These are phyloP conservation scores for Melolontha melolontha DNA, from an alignment of 2,888 invertebrate genomes.

Conservation along the genomic window DNA sequence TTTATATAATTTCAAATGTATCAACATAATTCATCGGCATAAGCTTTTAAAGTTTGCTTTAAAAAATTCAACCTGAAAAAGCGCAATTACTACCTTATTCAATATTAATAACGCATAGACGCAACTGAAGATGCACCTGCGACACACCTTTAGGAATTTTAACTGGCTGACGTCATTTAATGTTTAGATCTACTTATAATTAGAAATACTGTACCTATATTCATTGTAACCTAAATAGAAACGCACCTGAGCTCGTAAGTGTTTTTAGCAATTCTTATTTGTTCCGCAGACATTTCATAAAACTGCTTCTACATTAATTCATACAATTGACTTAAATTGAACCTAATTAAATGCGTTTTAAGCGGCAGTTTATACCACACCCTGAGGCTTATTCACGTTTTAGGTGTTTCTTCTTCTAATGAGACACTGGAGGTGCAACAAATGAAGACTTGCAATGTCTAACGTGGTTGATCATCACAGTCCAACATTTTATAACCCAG, in stretches of 20 bases:
- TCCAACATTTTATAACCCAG: constrained; percentile 46
- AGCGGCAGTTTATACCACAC: constrained; percentile 14
- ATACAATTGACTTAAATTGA: not conserved
- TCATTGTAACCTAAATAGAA: not conserved
- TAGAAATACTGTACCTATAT: constrained; percentile 37
- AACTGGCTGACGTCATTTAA: constrained; percentile 40
- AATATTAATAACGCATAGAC: not conserved
- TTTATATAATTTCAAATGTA: not conserved
- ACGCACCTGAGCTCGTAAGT: constrained; percentile 39
- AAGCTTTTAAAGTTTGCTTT: not conserved
- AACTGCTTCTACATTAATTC: not conserved
- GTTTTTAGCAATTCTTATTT: not conserved
- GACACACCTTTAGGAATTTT: constrained; percentile 34
- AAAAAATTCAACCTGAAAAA: not conserved
- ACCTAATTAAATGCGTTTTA: constrained; percentile 23
- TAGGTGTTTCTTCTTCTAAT: constrained; percentile 23
- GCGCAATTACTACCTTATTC: not conserved
- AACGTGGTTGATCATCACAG: constrained; percentile 54
- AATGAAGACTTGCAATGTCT: constrained; percentile 67
- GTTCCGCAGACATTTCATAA: not conserved
- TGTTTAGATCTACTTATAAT: constrained; percentile 26
- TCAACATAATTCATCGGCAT: not conserved
- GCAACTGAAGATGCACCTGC: constrained; percentile 38
- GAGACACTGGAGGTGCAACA: not conserved
- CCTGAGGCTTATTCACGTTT: constrained; percentile 1